phyloP scores from a whole-genome alignment of 2,113 vertebrate genomes.

The Stigmatopora argus region DNA sequence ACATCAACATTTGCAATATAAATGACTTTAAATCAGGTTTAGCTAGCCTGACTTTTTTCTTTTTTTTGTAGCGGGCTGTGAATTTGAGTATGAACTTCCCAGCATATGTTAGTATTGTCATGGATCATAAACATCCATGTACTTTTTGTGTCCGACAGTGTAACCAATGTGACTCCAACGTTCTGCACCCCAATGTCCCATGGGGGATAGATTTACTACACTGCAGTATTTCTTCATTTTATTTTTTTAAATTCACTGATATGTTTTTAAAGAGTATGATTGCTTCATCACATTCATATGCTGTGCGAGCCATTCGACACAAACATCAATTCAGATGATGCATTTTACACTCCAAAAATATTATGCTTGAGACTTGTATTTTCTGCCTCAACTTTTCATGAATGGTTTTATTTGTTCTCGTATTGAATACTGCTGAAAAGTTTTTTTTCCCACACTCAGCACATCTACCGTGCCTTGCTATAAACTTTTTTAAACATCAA shows the following conservation, averaged over 20 bases:
- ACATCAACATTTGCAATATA: background rate
- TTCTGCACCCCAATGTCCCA: background rate
- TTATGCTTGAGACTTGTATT: background rate
- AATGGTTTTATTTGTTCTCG: background rate
- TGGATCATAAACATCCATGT: constrained; percentile 1
- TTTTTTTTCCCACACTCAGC: background rate
- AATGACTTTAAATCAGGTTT: background rate
- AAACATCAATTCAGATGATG: background rate
- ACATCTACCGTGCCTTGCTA: background rate
- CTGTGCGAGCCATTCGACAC: background rate
- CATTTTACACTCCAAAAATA: background rate
- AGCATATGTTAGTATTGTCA: background rate
- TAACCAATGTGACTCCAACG: background rate
- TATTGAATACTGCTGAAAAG: background rate
- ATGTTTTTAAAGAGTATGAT: background rate
- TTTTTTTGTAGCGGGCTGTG: background rate
- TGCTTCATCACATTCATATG: background rate
- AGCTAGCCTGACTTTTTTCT: background rate
- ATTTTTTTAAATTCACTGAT: background rate
- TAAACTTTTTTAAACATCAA: background rate
- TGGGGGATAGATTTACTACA: background rate
- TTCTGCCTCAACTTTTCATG: background rate
- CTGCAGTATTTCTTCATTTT: background rate
- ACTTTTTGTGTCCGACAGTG: background rate
- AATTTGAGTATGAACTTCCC: background rate